phyloP scores from a whole-genome alignment of 2,113 vertebrate species.

The Prionailurus bengalensis region DNA sequence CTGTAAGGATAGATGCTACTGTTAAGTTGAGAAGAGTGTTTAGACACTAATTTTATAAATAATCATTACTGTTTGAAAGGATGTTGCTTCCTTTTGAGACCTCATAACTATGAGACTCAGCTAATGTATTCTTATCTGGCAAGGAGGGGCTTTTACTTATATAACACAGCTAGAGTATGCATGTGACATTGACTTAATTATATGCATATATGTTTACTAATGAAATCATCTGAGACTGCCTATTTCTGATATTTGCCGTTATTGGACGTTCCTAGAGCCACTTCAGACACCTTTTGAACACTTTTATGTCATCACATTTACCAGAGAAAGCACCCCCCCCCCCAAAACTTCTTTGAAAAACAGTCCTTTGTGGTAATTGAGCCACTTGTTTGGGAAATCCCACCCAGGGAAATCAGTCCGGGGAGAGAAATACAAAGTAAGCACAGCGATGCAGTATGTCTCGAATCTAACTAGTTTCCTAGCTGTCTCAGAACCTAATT shows the following conservation, averaged over 20 bases:
- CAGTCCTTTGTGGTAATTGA: not conserved
- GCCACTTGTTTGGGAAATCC: not conserved
- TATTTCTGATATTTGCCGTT: not conserved
- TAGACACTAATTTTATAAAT: not conserved
- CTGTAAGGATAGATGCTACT: not conserved
- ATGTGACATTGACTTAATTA: not conserved
- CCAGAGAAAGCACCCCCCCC: not conserved
- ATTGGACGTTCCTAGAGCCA: not conserved
- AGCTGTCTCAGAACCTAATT: not conserved
- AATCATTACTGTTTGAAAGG: not conserved
- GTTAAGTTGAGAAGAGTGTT: not conserved
- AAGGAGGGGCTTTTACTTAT: not conserved
- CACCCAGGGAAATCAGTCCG: not conserved
- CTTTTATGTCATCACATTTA: not conserved
- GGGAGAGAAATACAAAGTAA: not conserved
- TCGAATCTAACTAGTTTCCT: not conserved
- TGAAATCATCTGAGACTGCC: not conserved
- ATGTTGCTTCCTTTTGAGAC: not conserved
- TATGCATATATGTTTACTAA: not conserved
- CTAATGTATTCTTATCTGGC: not conserved
- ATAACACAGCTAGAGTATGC: not conserved
- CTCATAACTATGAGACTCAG: not conserved
- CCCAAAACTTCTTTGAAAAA: not conserved
- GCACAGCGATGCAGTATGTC: not conserved
- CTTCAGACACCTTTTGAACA: not conserved